phyloP scores from a whole-genome alignment of 1,140 invertebrate species.

The Trichonephila clavipes region DNA sequence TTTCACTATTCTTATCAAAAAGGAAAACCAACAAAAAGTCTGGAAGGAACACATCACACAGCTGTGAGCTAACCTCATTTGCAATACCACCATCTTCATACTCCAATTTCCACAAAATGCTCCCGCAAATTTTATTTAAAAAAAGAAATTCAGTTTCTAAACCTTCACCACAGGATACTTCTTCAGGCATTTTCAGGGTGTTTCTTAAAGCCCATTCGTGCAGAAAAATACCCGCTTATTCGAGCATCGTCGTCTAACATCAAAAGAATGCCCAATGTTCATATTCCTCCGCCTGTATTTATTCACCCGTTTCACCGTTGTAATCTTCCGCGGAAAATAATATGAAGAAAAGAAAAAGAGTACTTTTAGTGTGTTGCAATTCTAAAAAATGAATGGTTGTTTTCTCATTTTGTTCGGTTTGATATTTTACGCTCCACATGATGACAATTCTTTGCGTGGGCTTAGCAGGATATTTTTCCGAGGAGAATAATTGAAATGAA shows the following conservation, averaged over 20 bases:
- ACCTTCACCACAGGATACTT: neutral
- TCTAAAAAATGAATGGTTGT: constrained; percentile 10
- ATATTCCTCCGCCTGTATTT: constrained; percentile 8
- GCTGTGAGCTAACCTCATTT: neutral
- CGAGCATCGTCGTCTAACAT: neutral
- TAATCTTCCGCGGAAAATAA: neutral
- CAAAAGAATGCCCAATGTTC: neutral
- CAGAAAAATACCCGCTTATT: neutral
- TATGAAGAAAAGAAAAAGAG: neutral
- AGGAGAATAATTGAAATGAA: constrained; percentile 47
- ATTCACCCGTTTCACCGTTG: neutral
- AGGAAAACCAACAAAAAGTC: neutral
- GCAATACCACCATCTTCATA: neutral
- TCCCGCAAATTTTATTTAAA: neutral
- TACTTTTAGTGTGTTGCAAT: neutral
- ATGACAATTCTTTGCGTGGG: neutral
- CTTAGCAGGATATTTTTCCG: neutral
- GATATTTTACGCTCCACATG: neutral
- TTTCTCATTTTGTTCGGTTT: neutral
- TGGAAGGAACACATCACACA: neutral
- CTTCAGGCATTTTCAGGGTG: neutral
- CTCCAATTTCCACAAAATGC: neutral
- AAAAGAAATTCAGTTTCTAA: neutral
- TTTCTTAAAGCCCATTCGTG: neutral
- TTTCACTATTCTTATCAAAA: neutral